phyloP scores from a whole-genome alignment of 2,888 invertebrate species.

The Heliconius erato region DNA sequence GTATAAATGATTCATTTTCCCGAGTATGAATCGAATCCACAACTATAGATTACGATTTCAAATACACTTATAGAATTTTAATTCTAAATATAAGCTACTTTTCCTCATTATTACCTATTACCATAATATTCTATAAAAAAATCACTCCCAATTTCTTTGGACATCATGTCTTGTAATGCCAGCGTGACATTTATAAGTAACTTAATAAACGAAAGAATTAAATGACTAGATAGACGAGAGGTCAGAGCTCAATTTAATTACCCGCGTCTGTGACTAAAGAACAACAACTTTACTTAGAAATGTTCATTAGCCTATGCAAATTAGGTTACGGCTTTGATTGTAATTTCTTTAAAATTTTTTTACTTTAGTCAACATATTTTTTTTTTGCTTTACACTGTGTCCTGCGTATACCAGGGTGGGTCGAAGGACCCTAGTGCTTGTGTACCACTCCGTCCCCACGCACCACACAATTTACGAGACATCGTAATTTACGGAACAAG shows the following conservation, averaged over 20 bases:
- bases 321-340: slow-evolving; percentile 16
- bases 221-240: slow-evolving; percentile 41
- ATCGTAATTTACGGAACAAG: too few relatives aligned
- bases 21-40: not conserved
- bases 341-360: not conserved
- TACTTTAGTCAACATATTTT: not conserved
- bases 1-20: not conserved
- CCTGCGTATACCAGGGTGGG: not conserved
- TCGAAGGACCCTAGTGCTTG: not conserved
- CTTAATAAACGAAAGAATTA: slow-evolving; percentile 36
- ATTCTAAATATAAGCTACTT: not conserved
- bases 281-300: slow-evolving; percentile 13
- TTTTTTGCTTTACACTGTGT: not conserved
- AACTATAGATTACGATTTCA: not conserved
- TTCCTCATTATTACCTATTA: not conserved
- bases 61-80: not conserved
- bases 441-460: too few relatives aligned
- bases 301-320: slow-evolving; percentile 30
- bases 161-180: slow-evolving; percentile 13
- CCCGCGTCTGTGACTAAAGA: slow-evolving; percentile 32
- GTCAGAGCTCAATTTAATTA: slow-evolving; percentile 41
- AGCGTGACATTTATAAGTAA: slow-evolving; percentile 30
- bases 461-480: not conserved
- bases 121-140: not conserved
- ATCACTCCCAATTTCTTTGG: not conserved